Evolutionary conservation across 2,797 vertebrate genomes (phyloP).

Genomic region (Euphonia xanthogaster): DNA sequence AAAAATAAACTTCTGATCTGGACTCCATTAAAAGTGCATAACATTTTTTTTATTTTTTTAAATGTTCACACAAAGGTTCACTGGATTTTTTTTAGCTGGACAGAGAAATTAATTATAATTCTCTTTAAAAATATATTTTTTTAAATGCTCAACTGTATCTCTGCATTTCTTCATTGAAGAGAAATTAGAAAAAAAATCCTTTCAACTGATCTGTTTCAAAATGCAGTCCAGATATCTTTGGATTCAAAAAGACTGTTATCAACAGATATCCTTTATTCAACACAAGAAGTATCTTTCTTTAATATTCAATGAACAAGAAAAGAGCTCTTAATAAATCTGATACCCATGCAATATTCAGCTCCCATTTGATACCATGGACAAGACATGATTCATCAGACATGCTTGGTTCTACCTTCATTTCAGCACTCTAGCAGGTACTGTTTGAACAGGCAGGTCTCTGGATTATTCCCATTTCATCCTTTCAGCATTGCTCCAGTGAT

Average conservation of each 20-base stretch:
- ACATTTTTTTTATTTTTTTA: too few relatives aligned
- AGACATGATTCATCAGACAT: background rate
- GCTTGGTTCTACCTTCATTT: background rate
- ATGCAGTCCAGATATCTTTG: background rate
- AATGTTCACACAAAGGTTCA: background rate
- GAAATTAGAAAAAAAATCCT: background rate
- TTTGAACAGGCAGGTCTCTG: background rate
- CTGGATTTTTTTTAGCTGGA: background rate
- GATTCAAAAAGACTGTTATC: background rate
- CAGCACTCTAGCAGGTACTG: background rate
- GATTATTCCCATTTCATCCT: background rate
- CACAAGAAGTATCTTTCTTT: background rate
- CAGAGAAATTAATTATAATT: background rate
- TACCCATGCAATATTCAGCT: background rate
- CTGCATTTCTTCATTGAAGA: background rate
- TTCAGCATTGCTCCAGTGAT: background rate
- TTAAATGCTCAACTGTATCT: background rate
- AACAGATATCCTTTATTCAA: background rate
- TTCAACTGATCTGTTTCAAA: background rate
- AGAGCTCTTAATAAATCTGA: background rate
- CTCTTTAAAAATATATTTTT: background rate
- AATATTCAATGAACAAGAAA: conserved; percentile 29
- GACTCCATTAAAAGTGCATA: background rate
- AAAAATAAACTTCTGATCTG: background rate
- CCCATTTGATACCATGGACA: background rate